A percentile compares a stretch with the other conserved stretches of the same genome.
Evolutionary conservation across 2,888 invertebrate species (phyloP).

Genomic region (Venusia cambrica): DNA sequence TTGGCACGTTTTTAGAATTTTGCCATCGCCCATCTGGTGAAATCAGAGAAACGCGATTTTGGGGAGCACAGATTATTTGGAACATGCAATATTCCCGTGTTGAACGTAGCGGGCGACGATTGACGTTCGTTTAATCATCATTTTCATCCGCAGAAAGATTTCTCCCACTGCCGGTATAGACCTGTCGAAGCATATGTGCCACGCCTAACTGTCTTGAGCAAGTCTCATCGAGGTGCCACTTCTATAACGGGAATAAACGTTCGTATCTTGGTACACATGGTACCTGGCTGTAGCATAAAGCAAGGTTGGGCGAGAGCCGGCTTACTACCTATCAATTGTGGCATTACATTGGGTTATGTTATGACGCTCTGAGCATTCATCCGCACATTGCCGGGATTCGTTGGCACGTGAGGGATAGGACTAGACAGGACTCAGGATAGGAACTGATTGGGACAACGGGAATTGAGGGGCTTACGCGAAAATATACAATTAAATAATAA

Average conservation of each 20-base stretch:
- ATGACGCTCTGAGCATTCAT: conserved; percentile 38
- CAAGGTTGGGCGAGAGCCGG: conserved; percentile 1
- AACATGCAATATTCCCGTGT: too few relatives aligned
- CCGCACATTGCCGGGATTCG: conserved; percentile 62
- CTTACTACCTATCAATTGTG: conserved; percentile 13
- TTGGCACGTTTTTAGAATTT: background rate
- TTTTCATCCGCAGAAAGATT: too few relatives aligned
- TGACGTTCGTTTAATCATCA: too few relatives aligned
- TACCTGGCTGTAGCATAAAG: background rate
- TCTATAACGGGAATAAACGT: too few relatives aligned
- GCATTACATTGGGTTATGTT: conserved; percentile 15
- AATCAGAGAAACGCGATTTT: conserved; percentile 1
- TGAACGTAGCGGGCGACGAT: too few relatives aligned
- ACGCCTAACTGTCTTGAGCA: too few relatives aligned
- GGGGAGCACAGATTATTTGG: too few relatives aligned
- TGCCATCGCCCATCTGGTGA: conserved; percentile 4
- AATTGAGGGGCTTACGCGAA: conserved; percentile 40
- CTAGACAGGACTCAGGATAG: conserved; percentile 72
- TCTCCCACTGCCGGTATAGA: too few relatives aligned
- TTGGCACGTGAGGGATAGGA: conserved; percentile 75
- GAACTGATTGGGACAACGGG: conserved; percentile 56
- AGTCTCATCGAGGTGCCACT: too few relatives aligned
- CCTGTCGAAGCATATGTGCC: too few relatives aligned
- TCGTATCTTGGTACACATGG: too few relatives aligned
- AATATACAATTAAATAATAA: conserved; percentile 14